Evolutionary conservation across 2,113 vertebrate species (phyloP).

Genomic region (Eublepharis macularius): DNA sequence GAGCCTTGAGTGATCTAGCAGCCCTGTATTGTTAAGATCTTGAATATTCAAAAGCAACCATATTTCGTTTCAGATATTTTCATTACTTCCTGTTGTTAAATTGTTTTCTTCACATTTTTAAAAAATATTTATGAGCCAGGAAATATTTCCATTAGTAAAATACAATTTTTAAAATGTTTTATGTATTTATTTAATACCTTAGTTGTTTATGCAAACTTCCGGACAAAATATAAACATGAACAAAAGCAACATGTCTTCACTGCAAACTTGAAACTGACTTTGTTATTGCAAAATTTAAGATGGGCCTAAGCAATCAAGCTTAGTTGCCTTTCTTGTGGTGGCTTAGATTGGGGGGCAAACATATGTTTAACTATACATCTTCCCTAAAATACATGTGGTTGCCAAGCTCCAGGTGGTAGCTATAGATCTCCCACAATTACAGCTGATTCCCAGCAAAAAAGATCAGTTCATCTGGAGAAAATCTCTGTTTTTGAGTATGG

Average conservation of each 20-base stretch:
- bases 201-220: background rate
- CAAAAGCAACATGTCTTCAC: background rate
- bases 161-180: background rate
- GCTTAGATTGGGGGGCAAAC: background rate
- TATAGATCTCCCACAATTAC: no score
- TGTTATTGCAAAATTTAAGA: background rate
- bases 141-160: background rate
- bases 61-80: background rate
- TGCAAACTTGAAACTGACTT: background rate
- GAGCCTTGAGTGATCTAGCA: no score
- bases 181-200: background rate
- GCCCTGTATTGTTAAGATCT: background rate
- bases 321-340: background rate
- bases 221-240: background rate
- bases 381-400: no score
- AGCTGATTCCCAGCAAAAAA: no score
- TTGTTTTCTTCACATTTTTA: background rate
- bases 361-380: no score
- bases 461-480: no score
- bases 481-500: no score
- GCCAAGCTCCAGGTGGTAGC: no score
- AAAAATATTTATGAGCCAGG: background rate
- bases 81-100: background rate
- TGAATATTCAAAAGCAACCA: background rate
- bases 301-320: background rate